phyloP scores from a whole-genome alignment of 2,113 vertebrate species.

The Sylvietta virens region DNA sequence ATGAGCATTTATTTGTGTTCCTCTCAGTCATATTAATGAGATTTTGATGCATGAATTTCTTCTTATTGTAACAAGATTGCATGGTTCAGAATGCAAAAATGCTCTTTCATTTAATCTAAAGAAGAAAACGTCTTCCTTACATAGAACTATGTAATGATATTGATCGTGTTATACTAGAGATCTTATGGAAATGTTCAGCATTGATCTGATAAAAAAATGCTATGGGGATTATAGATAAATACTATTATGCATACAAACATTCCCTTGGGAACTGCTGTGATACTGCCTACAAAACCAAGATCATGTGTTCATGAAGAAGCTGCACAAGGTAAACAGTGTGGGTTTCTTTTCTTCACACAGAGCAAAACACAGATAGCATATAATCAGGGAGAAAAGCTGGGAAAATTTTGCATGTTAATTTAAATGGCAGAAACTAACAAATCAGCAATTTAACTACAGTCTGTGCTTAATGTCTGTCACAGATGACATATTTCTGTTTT shows the following conservation, averaged over 20 bases:
- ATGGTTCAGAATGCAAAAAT: neutral
- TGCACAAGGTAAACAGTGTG: neutral
- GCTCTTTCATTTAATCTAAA: neutral
- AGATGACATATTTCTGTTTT: neutral
- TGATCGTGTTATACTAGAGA: neutral
- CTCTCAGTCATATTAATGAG: neutral
- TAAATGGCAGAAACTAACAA: neutral
- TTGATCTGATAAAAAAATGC: slow-evolving; percentile 24
- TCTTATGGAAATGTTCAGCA: neutral
- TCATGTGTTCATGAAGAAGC: neutral
- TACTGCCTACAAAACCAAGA: neutral
- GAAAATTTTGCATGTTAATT: neutral
- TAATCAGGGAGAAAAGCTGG: neutral
- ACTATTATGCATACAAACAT: neutral
- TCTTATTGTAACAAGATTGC: neutral
- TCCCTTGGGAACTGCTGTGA: slow-evolving; percentile 29
- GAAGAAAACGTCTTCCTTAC: neutral
- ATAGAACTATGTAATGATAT: neutral
- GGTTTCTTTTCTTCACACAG: neutral
- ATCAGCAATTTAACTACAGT: neutral
- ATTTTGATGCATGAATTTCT: slow-evolving; percentile 4
- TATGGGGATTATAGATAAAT: slow-evolving; percentile 10
- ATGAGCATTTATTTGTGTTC: slow-evolving; percentile 12
- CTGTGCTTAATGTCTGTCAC: neutral
- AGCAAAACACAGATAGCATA: neutral